These are phyloP conservation scores for Stratiolaelaps scimitus DNA, from an alignment of 1,140 invertebrate species.

Conservation along the genomic window DNA sequence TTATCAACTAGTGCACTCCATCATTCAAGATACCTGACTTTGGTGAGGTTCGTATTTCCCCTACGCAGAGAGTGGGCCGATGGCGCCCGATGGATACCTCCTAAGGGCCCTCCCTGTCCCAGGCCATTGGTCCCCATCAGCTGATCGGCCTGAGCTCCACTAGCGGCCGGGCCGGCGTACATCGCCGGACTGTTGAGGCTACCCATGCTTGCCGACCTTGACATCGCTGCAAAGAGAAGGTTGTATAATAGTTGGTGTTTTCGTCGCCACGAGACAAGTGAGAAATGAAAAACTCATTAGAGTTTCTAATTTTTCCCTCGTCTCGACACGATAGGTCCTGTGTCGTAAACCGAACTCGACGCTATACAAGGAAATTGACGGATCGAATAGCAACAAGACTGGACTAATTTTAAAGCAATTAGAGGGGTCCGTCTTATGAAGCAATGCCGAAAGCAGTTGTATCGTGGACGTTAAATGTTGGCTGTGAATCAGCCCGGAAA, in stretches of 20 bases:
- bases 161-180: background rate
- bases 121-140: background rate
- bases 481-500: background rate
- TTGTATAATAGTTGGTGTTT: background rate
- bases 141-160: background rate
- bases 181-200: conserved; percentile 19
- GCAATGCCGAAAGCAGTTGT: too few species aligned
- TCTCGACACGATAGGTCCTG: too few species aligned
- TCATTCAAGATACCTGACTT: conserved; percentile 28
- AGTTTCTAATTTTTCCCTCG: too few species aligned
- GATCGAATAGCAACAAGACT: too few species aligned
- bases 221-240: conserved; percentile 19
- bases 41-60: conserved; percentile 25
- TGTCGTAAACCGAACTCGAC: too few species aligned
- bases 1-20: too few species aligned
- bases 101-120: background rate
- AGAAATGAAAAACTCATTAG: too few species aligned
- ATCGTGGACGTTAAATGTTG: too few species aligned
- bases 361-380: too few species aligned
- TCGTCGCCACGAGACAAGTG: background rate
- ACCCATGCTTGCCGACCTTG: conserved; percentile 21
- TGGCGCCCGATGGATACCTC: conserved; percentile 18
- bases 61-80: conserved; percentile 13
- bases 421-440: background rate
- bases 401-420: background rate